A percentile compares a stretch with the other conserved stretches of the same genome.
These are phyloP conservation scores for Phocides pigmalion DNA, from an alignment of 1,140 invertebrate genomes.

Conservation along the genomic window DNA sequence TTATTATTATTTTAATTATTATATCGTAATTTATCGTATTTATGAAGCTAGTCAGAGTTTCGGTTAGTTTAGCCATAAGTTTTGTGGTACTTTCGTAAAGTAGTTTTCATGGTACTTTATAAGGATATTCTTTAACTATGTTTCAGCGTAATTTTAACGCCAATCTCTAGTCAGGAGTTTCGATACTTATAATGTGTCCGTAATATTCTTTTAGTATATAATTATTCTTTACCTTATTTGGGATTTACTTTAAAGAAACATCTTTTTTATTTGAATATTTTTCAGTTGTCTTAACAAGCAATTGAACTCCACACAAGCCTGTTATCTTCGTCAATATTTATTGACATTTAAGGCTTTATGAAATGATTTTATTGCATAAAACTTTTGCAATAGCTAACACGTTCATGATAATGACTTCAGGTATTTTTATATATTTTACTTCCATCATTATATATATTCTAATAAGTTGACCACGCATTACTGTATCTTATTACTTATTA, in stretches of 20 bases:
- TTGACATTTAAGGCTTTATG: not conserved
- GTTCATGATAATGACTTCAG: not conserved
- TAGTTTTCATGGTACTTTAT: slow-evolving; percentile 52
- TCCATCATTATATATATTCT: not conserved
- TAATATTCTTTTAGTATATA: slow-evolving; percentile 36
- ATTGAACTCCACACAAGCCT: not conserved
- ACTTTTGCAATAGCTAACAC: not conserved
- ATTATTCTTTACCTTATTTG: not conserved
- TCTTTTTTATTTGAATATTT: not conserved
- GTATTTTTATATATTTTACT: not conserved
- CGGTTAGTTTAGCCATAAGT: slow-evolving; percentile 64
- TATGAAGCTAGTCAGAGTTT: slow-evolving; percentile 76
- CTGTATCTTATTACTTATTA: not conserved
- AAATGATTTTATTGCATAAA: not conserved
- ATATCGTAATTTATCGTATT: slow-evolving; percentile 70
- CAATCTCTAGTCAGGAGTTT: slow-evolving; percentile 68
- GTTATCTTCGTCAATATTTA: not conserved
- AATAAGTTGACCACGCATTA: not conserved
- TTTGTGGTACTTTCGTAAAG: slow-evolving; percentile 44
- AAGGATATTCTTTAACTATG: slow-evolving; percentile 55
- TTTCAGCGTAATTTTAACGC: slow-evolving; percentile 58
- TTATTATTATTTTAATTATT: slow-evolving; percentile 66
- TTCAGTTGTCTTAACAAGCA: not conserved
- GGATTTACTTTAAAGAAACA: not conserved
- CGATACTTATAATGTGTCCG: slow-evolving; percentile 54